Conservation (phyloP, 2,113 vertebrate genomes). For the Boleophthalmus pectinirostris region DNA sequence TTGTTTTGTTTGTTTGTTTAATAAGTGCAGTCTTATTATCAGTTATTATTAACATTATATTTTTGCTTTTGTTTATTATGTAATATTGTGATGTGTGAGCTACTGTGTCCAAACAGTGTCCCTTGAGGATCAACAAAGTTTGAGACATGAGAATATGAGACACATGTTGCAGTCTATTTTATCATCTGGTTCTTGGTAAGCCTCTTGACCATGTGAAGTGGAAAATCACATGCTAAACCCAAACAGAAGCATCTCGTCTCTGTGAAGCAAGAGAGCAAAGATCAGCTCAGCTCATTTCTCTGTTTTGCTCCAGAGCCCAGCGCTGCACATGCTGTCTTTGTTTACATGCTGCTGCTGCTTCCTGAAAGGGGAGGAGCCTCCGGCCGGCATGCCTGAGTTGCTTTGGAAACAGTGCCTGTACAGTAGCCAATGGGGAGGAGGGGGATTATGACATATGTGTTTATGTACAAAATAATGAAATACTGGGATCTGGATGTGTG, state of each 20-base stretch:
- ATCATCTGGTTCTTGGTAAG: not conserved
- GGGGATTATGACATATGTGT: conserved; percentile 59
- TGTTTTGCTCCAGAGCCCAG: conserved; percentile 48
- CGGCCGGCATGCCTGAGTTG: conserved; percentile 66
- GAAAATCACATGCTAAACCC: not conserved
- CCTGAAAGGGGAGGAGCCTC: conserved; percentile 62
- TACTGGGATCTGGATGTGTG: conserved; percentile 29
- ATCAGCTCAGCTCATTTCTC: conserved; percentile 18
- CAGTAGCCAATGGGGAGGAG: conserved; percentile 56
- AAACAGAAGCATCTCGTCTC: not conserved
- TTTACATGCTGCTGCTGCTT: conserved; percentile 63
- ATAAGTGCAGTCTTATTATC: no score
- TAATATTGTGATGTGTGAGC: no score
- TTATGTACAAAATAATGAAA: conserved; percentile 63
- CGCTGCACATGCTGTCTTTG: conserved; percentile 61
- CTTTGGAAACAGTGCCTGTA: conserved; percentile 70
- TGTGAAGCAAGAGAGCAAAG: conserved; percentile 32
- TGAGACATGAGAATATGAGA: no score
- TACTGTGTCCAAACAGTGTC: no score
- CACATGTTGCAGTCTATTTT: not conserved
- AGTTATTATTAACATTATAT: no score
- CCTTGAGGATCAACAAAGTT: no score
- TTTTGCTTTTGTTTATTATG: no score
- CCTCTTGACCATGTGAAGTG: not conserved
- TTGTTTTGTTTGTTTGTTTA: not conserved